phyloP scores from a whole-genome alignment of 2,888 invertebrate genomes.

The Phlogophora meticulosa region DNA sequence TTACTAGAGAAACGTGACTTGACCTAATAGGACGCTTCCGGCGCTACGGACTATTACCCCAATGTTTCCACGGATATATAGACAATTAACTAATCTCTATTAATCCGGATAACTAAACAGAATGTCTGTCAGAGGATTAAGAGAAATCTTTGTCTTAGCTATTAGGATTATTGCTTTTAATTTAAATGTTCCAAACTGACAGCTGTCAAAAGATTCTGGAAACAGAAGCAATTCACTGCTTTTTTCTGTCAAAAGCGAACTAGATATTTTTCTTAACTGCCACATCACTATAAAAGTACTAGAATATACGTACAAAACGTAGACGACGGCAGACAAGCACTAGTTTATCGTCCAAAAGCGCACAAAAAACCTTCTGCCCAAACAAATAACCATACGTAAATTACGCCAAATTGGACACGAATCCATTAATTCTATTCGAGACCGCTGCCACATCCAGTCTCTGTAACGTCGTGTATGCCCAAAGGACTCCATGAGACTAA shows the following conservation, averaged over 20 bases:
- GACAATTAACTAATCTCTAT: constrained; percentile 48
- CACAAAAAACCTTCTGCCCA: constrained; percentile 7
- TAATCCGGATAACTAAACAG: constrained; percentile 27
- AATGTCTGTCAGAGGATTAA: constrained; percentile 10
- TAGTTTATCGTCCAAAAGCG: not conserved
- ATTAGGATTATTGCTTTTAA: not conserved
- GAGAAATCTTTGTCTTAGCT: not conserved
- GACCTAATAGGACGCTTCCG: constrained; percentile 48
- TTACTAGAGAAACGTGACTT: constrained; percentile 62
- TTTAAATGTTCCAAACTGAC: not conserved
- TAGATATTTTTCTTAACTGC: too few species aligned
- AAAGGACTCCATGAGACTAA: constrained; percentile 68
- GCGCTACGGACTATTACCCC: constrained; percentile 22
- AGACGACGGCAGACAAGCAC: not conserved
- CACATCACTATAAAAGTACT: too few species aligned
- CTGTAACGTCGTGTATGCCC: constrained; percentile 58
- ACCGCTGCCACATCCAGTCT: constrained; percentile 48
- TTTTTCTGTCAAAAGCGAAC: too few species aligned
- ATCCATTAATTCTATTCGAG: constrained; percentile 48
- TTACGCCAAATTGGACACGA: constrained; percentile 25
- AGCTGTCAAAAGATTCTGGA: too few species aligned
- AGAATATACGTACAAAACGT: not conserved
- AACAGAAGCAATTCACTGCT: too few species aligned
- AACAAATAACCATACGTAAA: constrained; percentile 30
- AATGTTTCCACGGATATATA: constrained; percentile 45